Conservation (phyloP, 2,797 vertebrate genomes). For the Atherinosoma microstoma region DNA sequence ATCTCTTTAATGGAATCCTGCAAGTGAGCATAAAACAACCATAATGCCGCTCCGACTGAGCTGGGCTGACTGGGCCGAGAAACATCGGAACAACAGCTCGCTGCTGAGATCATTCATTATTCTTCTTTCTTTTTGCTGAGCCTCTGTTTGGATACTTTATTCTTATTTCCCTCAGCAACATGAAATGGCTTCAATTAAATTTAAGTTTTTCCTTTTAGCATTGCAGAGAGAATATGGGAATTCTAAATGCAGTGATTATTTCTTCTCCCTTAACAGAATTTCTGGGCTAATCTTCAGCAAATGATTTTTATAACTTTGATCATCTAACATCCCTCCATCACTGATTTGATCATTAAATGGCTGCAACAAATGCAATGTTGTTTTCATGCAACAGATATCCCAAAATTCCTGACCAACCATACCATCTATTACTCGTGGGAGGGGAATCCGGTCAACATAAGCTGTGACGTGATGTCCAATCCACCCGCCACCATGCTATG, state of each 20-base stretch:
- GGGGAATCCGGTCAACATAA: slow-evolving; percentile 97
- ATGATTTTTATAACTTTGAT: slow-evolving; percentile 48
- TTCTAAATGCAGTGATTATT: slow-evolving; percentile 32
- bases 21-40: slow-evolving; percentile 75
- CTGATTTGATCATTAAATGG: slow-evolving; percentile 56
- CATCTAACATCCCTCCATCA: slow-evolving; percentile 43
- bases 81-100: slow-evolving; percentile 46
- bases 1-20: slow-evolving; percentile 85
- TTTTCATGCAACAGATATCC: slow-evolving; percentile 86
- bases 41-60: slow-evolving; percentile 71
- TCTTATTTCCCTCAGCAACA: slow-evolving; percentile 34
- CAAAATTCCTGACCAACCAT: slow-evolving; percentile 94
- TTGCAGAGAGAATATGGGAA: slow-evolving; percentile 16
- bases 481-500: slow-evolving; percentile 93
- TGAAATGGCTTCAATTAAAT: slow-evolving; percentile 44
- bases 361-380: slow-evolving; percentile 20
- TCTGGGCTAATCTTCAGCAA: slow-evolving; percentile 31
- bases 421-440: slow-evolving; percentile 97
- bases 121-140: slow-evolving; percentile 56
- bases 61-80: slow-evolving; percentile 53
- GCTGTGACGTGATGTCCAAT: slow-evolving; percentile 95
- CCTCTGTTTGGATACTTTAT: slow-evolving; percentile 53
- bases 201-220: slow-evolving; percentile 36
- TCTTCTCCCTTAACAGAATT: slow-evolving; percentile 42
- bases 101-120: slow-evolving; percentile 55